Evolutionary conservation across 2,888 invertebrate species (phyloP), one percentile per base, ranked within the genome.

Genomic region (Leistus spinibarbis): DNA sequence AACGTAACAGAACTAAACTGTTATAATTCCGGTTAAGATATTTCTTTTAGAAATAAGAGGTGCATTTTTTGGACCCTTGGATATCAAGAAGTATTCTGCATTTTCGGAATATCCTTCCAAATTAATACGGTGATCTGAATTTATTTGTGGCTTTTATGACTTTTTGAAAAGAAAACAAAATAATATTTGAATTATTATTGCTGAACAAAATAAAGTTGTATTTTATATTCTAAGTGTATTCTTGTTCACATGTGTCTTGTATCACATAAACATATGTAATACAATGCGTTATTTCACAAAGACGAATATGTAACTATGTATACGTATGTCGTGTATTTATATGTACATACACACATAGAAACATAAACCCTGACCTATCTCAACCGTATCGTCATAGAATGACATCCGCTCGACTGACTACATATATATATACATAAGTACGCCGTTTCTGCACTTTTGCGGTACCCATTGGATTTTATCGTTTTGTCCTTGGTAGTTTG

Each of bases 291-390:
- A 40, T 5, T 40, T 40, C 40, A 40, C 13, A 7, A 7, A 40
- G 40, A 40, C 40, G 40, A 40, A 56, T 60, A 60, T 64, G 64
- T 64, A n/a, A n/a, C n/a, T n/a, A n/a, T n/a, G n/a, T n/a, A n/a
- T n/a, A n/a, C n/a, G n/a, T n/a, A 23, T 24, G 57, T 13, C 16
- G 57, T 57, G 27, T 64, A 64, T 64, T 20, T 64, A 64, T 19
- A 13, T 60, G 60, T 16, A 60, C 20, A 4, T 60, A 19, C 17
- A 22, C 4, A 22, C 16, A 22, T 60, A 60, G 4, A 20, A 19
- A 17, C 22, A 60, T 53, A 54, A 57, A 69, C 69, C 69, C 69
- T 69, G 69, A 69, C 69, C 69, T 60, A 69, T 69, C 69, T 40
- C 62, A 69, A 60, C 16, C 60, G 60, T 57, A 69, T 60, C 60